Conservation (phyloP, 2,888 invertebrate species). For the Netelia virgata region DNA sequence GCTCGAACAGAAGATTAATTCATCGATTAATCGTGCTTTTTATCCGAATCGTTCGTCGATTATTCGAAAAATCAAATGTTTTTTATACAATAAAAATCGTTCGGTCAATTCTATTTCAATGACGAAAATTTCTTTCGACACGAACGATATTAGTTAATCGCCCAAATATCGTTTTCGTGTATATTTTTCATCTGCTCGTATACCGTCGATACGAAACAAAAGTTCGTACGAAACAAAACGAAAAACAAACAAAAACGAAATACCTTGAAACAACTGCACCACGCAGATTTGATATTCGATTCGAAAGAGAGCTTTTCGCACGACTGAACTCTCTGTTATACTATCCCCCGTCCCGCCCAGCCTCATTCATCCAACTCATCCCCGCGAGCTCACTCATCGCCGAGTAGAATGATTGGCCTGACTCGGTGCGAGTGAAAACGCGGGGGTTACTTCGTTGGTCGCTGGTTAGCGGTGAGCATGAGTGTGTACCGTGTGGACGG, state of each 20-base stretch:
- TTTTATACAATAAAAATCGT: no score
- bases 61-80: no score
- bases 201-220: slow-evolving; percentile 3
- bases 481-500: slow-evolving; percentile 11
- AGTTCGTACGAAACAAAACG: background rate
- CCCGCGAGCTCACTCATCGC: slow-evolving; percentile 37
- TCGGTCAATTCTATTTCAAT: no score
- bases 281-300: slow-evolving; percentile 46
- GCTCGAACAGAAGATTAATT: slow-evolving; percentile 9
- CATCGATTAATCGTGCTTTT: background rate
- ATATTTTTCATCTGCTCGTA: background rate
- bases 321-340: slow-evolving; percentile 38
- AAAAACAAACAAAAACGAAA: slow-evolving; percentile 34
- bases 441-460: slow-evolving; percentile 46
- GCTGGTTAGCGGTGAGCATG: slow-evolving; percentile 48
- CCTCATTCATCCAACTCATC: background rate
- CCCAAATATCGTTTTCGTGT: background rate
- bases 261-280: slow-evolving; percentile 39
- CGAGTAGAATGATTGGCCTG: slow-evolving; percentile 52
- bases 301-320: slow-evolving; percentile 48
- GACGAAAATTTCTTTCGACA: no score
- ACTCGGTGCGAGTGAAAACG: slow-evolving; percentile 35
- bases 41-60: background rate
- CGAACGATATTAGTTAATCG: no score
- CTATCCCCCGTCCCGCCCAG: background rate